A percentile compares a stretch with the other conserved stretches of the same genome.
Evolutionary conservation across 2,888 invertebrate species (phyloP).

Genomic region (Epirrhoe tristata): DNA sequence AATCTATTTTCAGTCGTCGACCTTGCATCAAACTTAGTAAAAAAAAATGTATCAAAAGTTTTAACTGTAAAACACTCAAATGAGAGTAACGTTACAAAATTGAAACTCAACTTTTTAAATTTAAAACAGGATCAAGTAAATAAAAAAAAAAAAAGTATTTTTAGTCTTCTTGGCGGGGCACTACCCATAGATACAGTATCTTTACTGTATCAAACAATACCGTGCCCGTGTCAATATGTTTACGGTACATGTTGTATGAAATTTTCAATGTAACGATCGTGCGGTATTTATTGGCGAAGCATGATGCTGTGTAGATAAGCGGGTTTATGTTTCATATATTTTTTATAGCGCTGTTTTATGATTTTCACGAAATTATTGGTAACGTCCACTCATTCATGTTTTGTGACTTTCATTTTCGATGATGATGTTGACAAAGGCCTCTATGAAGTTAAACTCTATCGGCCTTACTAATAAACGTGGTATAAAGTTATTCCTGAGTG

Average conservation of each 20-base stretch:
- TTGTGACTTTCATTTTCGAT: constrained; percentile 1
- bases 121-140: too few species aligned
- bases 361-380: constrained; percentile 39
- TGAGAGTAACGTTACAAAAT: too few species aligned
- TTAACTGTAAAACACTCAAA: too few species aligned
- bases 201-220: constrained; percentile 3
- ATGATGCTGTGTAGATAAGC: constrained; percentile 57
- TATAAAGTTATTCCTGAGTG: too few species aligned
- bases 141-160: too few species aligned
- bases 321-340: constrained; percentile 47
- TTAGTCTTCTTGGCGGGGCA: too few species aligned
- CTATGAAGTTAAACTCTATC: neutral
- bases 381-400: constrained; percentile 8
- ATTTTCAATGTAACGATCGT: constrained; percentile 68
- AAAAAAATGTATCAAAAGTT: too few species aligned
- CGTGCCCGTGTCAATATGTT: constrained; percentile 59
- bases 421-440: neutral
- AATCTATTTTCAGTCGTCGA: too few species aligned
- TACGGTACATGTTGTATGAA: constrained; percentile 67
- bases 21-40: too few species aligned
- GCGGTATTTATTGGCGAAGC: constrained; percentile 61
- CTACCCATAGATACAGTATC: neutral
- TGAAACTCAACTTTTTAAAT: too few species aligned
- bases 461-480: too few species aligned
- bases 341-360: constrained; percentile 42